Percentiles rank a stretch among this genome's conserved stretches.
Conservation (phyloP, 2,888 invertebrate genomes). For the Acleris emargana region DNA sequence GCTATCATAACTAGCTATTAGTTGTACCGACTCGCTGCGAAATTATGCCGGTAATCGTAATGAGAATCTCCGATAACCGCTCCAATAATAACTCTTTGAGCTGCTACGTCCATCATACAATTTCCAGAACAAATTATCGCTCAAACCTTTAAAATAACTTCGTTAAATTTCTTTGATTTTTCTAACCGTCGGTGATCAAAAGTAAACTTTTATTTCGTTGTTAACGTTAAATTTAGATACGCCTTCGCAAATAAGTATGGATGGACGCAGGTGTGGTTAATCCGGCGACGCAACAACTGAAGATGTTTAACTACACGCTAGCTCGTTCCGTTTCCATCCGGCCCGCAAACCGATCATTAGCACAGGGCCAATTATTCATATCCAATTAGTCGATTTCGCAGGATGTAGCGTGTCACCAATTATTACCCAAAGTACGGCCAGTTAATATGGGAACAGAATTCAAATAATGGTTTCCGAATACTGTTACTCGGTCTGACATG, state of each 20-base stretch:
- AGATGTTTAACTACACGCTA: slow-evolving; percentile 49
- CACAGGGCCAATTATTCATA: slow-evolving; percentile 69
- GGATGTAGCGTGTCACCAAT: slow-evolving; percentile 47
- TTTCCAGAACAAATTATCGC: not conserved
- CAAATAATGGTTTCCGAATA: slow-evolving; percentile 72
- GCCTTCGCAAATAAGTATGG: slow-evolving; percentile 22
- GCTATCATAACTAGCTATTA: slow-evolving; percentile 29
- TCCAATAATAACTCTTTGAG: slow-evolving; percentile 2
- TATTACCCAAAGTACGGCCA: slow-evolving; percentile 39
- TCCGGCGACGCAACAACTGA: slow-evolving; percentile 48
- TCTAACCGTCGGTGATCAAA: too few relatives aligned
- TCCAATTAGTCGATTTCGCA: slow-evolving; percentile 71
- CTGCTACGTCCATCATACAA: not conserved
- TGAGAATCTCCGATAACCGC: slow-evolving; percentile 33
- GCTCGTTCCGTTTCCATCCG: slow-evolving; percentile 51
- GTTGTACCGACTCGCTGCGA: slow-evolving; percentile 23
- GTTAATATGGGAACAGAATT: slow-evolving; percentile 53
- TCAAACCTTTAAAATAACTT: not conserved
- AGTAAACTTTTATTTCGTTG: too few relatives aligned
- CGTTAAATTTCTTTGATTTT: too few relatives aligned
- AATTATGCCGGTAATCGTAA: slow-evolving; percentile 33
- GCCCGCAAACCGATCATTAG: slow-evolving; percentile 57
- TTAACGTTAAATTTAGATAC: slow-evolving; percentile 16
- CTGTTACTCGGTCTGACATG: slow-evolving; percentile 66
- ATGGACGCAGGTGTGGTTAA: slow-evolving; percentile 41